Conservation (phyloP, 2,888 invertebrate species). For the Troides oblongomaculatus region DNA sequence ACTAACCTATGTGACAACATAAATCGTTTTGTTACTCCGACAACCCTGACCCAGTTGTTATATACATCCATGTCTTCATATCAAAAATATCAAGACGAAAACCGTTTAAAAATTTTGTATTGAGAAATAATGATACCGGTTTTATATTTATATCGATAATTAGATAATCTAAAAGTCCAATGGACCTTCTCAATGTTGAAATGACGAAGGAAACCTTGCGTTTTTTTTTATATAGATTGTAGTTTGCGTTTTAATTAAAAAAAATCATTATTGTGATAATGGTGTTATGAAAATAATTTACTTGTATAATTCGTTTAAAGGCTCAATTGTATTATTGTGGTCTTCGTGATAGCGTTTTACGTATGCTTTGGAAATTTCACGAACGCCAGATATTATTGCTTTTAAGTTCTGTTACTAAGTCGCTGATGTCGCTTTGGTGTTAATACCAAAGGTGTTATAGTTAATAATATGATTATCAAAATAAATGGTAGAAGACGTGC, state of each 20-base stretch:
- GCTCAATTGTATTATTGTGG: no score
- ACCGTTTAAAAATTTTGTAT: slow-evolving; percentile 8
- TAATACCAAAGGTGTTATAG: no score
- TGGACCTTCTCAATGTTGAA: slow-evolving; percentile 6
- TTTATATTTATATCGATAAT: background rate
- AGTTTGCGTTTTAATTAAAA: background rate
- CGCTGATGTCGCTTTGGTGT: no score
- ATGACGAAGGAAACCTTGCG: background rate
- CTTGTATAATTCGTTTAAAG: no score
- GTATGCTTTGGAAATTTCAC: no score
- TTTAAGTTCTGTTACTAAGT: no score
- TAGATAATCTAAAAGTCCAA: background rate
- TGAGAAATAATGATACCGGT: slow-evolving; percentile 7
- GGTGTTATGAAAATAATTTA: no score
- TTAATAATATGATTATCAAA: no score
- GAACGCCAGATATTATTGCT: no score
- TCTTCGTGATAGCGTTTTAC: no score
- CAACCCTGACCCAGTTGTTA: slow-evolving; percentile 15
- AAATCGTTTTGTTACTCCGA: background rate
- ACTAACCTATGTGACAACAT: background rate
- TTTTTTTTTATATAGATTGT: background rate
- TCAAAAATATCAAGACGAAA: slow-evolving; percentile 13
- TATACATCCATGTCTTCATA: background rate
- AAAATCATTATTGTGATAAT: no score
- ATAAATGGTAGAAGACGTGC: no score